Percentiles rank a stretch among this genome's conserved stretches.
phyloP scores from a whole-genome alignment of 2,113 vertebrate species.

The Seriola dumerili region DNA sequence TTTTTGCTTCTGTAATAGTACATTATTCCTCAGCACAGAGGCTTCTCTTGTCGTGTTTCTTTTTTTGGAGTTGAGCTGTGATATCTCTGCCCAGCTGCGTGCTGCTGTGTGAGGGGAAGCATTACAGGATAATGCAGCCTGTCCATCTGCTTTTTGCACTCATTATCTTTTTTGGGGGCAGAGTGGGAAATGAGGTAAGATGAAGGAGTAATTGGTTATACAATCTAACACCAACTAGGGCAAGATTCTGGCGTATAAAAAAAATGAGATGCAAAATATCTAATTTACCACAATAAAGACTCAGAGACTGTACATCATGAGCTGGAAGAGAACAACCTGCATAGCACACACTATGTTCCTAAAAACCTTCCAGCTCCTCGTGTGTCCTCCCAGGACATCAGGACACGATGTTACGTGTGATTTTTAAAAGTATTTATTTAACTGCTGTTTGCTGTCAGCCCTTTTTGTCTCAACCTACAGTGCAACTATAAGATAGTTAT shows the following conservation, averaged over 20 bases:
- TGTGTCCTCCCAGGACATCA: not conserved
- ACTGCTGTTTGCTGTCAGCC: not conserved
- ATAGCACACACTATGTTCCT: not conserved
- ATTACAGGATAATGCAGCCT: slow-evolving; percentile 55
- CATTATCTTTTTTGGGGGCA: slow-evolving; percentile 62
- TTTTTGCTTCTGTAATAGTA: slow-evolving; percentile 41
- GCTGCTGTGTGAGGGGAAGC: slow-evolving; percentile 45
- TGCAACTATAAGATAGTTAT: slow-evolving; percentile 4
- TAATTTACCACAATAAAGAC: not conserved
- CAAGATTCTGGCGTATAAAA: slow-evolving; percentile 1
- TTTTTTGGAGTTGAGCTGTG: slow-evolving; percentile 19
- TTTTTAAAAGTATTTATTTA: slow-evolving; percentile 15
- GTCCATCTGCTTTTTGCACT: slow-evolving; percentile 69
- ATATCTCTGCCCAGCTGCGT: slow-evolving; percentile 44
- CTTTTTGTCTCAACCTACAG: not conserved
- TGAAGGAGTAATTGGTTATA: slow-evolving; percentile 10
- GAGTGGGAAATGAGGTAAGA: slow-evolving; percentile 22
- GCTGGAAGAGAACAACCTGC: not conserved
- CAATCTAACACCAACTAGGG: slow-evolving; percentile 7
- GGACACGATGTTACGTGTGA: slow-evolving; percentile 8
- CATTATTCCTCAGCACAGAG: slow-evolving; percentile 37
- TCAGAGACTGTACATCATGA: not conserved
- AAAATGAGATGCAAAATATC: not conserved
- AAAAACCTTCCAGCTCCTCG: not conserved
- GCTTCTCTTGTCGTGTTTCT: slow-evolving; percentile 28